Evolutionary conservation across 2,888 invertebrate genomes (phyloP), one percentile per base, ranked within the genome.

Genomic region (Hipparchia sbordonii): DNA sequence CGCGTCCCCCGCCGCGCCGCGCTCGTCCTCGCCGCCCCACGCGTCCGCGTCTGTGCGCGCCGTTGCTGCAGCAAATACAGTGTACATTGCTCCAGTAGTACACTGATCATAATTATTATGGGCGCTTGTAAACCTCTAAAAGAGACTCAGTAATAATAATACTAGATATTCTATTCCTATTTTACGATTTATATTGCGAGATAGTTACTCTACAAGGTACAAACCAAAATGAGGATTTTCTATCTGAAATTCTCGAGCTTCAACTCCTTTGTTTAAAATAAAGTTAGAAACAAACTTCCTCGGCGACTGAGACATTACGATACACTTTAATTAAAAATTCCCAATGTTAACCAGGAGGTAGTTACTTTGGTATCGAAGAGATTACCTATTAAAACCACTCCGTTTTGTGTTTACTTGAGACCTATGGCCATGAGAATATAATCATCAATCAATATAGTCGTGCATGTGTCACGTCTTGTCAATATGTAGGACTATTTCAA

Each of bases 191-290:
- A 23, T 23, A 23, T 46, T 46, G 23, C 39, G 0, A 39, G 39
- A 5, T 39, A 39, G 39, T 2, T 39, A 39, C 39, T 39, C 39
- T 39, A 48, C 48, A 46, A 46, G 6, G 46, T 52, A 72, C 46
- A 39, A 57, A 78, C 78, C 79, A 48, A 79, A 65, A 59, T 54
- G 78, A 54, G 72, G 67, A n/a, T 80, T 80, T 2, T 78, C 79
- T 12, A 81, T 73, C 60, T 84, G 84, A 0, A 77, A 72, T 74
- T 85, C 84, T 70, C 80, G 85, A 8, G 83, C 85, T 76, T 87
- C 85, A 0, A 86, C 85, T 51, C 87, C 87, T 68, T 82, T 77
- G 46, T 85, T 85, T 1, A 77, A 77, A 1, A 82, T 82, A 6
- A 77, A 79, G n/a, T 74, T 81, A 0, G 82, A 79, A 8, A 73